Evolutionary conservation across 2,888 invertebrate species (phyloP).

Genomic region (Andrena bicolor): DNA sequence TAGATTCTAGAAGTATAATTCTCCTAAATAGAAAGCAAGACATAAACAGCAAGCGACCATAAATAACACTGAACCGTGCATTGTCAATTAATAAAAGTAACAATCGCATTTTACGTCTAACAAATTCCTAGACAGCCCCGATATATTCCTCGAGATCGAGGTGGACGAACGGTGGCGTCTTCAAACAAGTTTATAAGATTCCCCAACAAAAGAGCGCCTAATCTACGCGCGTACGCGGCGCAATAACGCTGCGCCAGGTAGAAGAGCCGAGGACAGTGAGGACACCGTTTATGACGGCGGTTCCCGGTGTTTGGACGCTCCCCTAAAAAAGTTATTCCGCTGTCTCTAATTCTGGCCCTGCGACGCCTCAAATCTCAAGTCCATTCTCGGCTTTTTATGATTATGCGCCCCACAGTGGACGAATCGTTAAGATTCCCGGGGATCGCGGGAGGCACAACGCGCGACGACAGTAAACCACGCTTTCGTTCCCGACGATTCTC

Average conservation of each 20-base stretch:
- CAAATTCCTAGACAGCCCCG: not conserved
- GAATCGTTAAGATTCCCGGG: constrained; percentile 35
- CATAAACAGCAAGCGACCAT: not conserved
- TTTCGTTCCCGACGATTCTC: constrained; percentile 1
- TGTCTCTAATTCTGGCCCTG: constrained; percentile 50
- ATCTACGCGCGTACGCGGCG: not conserved
- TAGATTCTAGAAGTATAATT: not conserved
- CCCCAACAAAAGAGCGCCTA: constrained; percentile 9
- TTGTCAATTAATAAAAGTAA: not conserved
- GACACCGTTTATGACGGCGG: constrained; percentile 40
- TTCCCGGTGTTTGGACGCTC: constrained; percentile 21
- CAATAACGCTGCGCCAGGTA: constrained; percentile 28
- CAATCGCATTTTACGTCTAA: not conserved
- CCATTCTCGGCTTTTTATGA: constrained; percentile 56
- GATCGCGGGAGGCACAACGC: not conserved
- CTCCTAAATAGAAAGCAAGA: not conserved
- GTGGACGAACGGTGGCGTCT: not conserved
- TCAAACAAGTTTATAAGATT: not conserved
- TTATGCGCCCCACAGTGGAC: constrained; percentile 38
- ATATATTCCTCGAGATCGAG: not conserved
- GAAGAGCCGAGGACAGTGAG: constrained; percentile 17
- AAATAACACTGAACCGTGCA: not conserved
- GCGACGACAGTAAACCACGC: not conserved
- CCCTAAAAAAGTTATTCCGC: constrained; percentile 68
- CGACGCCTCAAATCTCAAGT: constrained; percentile 40